These are phyloP conservation scores for Lophius americanus DNA, from an alignment of 2,797 vertebrate genomes.

Conservation along the genomic window DNA sequence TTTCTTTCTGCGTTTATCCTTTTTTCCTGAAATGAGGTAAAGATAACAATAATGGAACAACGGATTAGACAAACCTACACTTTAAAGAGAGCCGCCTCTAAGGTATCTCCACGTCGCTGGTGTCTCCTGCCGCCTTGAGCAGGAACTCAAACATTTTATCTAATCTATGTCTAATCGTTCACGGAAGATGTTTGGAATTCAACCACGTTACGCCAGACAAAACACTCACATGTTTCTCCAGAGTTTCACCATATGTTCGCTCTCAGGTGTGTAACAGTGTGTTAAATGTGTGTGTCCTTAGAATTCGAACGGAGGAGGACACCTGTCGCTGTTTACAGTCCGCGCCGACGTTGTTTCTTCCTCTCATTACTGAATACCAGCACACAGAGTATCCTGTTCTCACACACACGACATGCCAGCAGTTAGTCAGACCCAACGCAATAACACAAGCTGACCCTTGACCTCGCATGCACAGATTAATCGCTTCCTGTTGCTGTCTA, in stretches of 20 bases:
- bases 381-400: slow-evolving; percentile 57
- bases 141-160: slow-evolving; percentile 15
- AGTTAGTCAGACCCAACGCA: slow-evolving; percentile 42
- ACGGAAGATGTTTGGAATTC: slow-evolving; percentile 21
- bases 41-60: no score
- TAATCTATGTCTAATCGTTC: slow-evolving; percentile 41
- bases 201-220: slow-evolving; percentile 39
- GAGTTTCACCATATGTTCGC: slow-evolving; percentile 61
- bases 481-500: slow-evolving; percentile 69
- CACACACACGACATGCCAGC: slow-evolving; percentile 37
- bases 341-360: slow-evolving; percentile 60
- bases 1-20: no score
- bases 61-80: no score
- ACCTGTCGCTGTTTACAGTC: slow-evolving; percentile 75
- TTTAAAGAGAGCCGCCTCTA: no score
- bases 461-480: slow-evolving; percentile 57
- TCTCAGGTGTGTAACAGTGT: slow-evolving; percentile 38
- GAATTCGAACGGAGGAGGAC: slow-evolving; percentile 61
- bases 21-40: no score
- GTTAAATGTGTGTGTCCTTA: slow-evolving; percentile 24
- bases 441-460: slow-evolving; percentile 67
- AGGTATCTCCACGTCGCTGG: no score
- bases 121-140: no score
- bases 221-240: slow-evolving; percentile 48
- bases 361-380: slow-evolving; percentile 79